A percentile compares a stretch with the other conserved stretches of the same genome.
Conservation (phyloP, 2,888 invertebrate genomes). For the Eupithecia subfuscata region DNA sequence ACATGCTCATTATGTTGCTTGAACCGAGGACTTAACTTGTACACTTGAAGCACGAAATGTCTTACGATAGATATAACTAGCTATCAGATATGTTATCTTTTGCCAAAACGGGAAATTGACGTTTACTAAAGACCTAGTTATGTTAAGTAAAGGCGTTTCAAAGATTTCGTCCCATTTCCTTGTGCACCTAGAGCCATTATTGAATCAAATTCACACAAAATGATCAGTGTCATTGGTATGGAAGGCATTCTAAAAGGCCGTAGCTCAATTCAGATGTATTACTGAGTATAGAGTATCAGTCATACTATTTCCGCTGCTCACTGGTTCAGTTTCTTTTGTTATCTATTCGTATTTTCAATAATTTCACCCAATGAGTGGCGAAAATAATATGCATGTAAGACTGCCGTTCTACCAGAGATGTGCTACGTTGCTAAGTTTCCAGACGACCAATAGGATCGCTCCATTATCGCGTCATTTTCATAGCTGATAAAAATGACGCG, state of each 20-base stretch:
- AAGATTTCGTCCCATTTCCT: not conserved
- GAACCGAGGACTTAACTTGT: not conserved
- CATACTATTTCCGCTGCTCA: not conserved
- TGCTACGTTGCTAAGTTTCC: too few species aligned
- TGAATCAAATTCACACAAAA: not conserved
- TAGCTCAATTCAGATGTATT: not conserved
- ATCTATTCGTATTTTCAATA: not conserved
- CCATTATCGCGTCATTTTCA: too few species aligned
- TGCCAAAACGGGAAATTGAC: slow-evolving; percentile 2
- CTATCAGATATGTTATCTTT: slow-evolving; percentile 3
- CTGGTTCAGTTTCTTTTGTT: not conserved
- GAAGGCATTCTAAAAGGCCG: not conserved
- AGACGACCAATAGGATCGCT: too few species aligned
- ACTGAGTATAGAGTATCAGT: not conserved
- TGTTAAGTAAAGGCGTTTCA: not conserved
- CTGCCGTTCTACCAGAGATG: too few species aligned
- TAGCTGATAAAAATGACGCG: too few species aligned
- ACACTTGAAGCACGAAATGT: not conserved
- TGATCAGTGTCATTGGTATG: not conserved
- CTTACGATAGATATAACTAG: not conserved
- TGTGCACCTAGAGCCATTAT: not conserved
- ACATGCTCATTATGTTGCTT: not conserved
- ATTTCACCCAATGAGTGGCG: not conserved
- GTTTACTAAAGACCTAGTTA: not conserved
- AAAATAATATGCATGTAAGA: not conserved